Evolutionary conservation across 2,113 vertebrate genomes (phyloP).

Genomic region (Lates calcarifer): DNA sequence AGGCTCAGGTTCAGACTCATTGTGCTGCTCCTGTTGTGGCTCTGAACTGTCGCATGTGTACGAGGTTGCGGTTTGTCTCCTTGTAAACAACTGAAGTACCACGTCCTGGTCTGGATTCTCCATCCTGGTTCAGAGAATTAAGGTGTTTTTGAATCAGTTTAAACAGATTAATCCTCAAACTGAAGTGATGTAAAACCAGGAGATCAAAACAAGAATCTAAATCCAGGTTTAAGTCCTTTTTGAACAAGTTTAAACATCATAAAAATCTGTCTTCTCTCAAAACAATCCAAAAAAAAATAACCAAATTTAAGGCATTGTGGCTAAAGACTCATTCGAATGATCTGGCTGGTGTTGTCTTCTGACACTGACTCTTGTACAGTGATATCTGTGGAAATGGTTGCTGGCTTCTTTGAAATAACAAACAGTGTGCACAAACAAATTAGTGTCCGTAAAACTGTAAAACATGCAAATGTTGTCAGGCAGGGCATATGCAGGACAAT

Average conservation of each 20-base stretch:
- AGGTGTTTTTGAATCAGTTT: neutral
- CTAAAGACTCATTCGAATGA: neutral
- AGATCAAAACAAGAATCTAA: neutral
- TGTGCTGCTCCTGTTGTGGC: neutral
- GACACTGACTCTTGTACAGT: neutral
- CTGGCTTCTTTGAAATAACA: neutral
- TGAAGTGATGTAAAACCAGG: neutral
- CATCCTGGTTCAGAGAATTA: conserved; percentile 22
- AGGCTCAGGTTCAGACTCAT: neutral
- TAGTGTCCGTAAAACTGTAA: neutral
- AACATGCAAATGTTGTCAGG: conserved; percentile 58
- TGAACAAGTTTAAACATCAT: neutral
- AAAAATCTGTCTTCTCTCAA: neutral
- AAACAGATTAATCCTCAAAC: neutral
- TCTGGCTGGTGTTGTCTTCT: neutral
- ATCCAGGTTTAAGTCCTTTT: neutral
- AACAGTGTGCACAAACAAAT: conserved; percentile 43
- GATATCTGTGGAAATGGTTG: neutral
- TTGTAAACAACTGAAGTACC: neutral
- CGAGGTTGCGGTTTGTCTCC: accelerated
- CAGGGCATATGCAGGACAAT: neutral
- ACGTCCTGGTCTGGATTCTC: neutral
- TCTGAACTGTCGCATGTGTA: accelerated
- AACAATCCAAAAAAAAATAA: neutral
- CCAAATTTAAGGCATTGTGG: neutral